Conservation (phyloP, 1,140 invertebrate genomes). For the Hypsibius dujardini region DNA sequence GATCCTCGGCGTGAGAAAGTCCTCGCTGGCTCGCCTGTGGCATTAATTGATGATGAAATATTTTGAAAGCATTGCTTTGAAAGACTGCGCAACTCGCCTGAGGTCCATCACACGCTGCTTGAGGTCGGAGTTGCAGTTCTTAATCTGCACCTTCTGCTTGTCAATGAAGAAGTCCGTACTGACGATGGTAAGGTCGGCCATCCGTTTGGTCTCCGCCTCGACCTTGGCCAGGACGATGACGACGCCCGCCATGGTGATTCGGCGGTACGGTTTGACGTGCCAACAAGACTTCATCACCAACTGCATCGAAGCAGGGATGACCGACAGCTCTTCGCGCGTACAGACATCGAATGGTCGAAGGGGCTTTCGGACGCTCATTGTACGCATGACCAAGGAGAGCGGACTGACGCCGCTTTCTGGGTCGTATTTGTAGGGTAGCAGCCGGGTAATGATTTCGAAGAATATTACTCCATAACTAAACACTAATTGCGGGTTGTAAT, state of each 20-base stretch:
- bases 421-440: not conserved
- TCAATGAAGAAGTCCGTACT: constrained; percentile 14
- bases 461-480: not conserved
- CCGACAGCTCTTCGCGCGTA: not conserved
- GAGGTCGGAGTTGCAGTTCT: constrained; percentile 9
- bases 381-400: not conserved
- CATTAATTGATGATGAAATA: too few relatives aligned
- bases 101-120: constrained; percentile 1
- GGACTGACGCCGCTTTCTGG: not conserved
- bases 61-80: too few relatives aligned
- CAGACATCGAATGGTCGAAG: not conserved
- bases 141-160: constrained; percentile 1
- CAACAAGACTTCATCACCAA: constrained; percentile 6
- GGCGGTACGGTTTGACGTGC: not conserved
- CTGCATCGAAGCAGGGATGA: not conserved
- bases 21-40: not conserved
- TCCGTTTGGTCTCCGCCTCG: constrained; percentile 6
- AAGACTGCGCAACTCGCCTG: too few relatives aligned
- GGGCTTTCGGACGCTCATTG: not conserved
- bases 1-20: not conserved
- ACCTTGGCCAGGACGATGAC: not conserved
- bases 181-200: constrained; percentile 14
- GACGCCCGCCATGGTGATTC: not conserved
- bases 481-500: not conserved
- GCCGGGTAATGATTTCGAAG: not conserved